Conservation (phyloP, 2,888 invertebrate genomes). For the Pogonocherus hispidulus region DNA sequence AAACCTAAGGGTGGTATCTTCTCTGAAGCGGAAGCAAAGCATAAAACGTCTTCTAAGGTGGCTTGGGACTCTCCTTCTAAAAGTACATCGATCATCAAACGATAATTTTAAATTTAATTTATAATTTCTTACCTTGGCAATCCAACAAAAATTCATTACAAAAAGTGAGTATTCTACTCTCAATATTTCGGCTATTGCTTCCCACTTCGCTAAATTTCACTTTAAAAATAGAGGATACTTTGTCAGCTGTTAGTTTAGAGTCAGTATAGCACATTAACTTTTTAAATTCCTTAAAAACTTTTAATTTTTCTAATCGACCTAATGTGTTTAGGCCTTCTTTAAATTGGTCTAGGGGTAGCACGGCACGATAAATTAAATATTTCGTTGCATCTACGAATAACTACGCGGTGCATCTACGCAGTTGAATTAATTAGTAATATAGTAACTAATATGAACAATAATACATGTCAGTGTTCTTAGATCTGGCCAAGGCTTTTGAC, state of each 20-base stretch:
- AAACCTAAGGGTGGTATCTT: no score
- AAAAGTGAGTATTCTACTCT: conserved; percentile 32
- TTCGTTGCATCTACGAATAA: conserved; percentile 29
- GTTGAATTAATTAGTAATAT: no score
- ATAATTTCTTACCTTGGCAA: background rate
- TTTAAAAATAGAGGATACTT: conserved; percentile 27
- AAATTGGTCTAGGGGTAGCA: conserved; percentile 31
- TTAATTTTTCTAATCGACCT: conserved; percentile 34
- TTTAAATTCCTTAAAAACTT: conserved; percentile 34
- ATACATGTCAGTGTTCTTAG: no score
- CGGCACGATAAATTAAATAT: conserved; percentile 33
- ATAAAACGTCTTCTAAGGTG: background rate
- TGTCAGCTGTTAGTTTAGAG: conserved; percentile 26
- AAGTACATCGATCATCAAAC: background rate
- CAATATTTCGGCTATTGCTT: conserved; percentile 28
- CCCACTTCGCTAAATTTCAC: conserved; percentile 30
- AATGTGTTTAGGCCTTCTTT: conserved; percentile 32
- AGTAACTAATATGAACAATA: no score
- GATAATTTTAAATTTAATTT: no score
- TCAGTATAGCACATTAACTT: conserved; percentile 29
- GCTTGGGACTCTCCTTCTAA: conserved; percentile 7
- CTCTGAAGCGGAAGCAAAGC: background rate
- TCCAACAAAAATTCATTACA: conserved; percentile 32
- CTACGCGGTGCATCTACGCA: no score
- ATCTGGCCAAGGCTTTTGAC: no score